Evolutionary conservation across 2,888 invertebrate genomes (phyloP), one percentile per base, ranked within the genome.

Genomic region (Cryptocephalus moraei): DNA sequence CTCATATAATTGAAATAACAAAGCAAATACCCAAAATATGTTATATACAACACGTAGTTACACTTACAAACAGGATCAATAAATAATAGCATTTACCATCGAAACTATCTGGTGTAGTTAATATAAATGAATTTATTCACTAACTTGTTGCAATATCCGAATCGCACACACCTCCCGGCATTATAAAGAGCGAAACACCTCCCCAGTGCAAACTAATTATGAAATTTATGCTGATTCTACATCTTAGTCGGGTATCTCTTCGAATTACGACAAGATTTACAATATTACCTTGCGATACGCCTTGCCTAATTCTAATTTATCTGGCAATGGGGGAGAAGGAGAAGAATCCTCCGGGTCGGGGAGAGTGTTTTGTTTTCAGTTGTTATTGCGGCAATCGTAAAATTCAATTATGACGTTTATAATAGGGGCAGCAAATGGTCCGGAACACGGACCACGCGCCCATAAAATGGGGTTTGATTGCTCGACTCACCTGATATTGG

Each of bases 201-300:
- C 65, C 63, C 65, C 60, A 58, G 62, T 64, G 66, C 58, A 60
- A 61, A 64, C 68, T 69, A 72, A 73, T 72, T 72, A 72, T 70
- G 65, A 71, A 73, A 73, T 73, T 72, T 73, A 73, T 72, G 73
- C 73, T 73, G 73, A 73, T 72, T 72, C 73, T 68, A 68, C 70
- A 69, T 72, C 73, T 73, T 73, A 72, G 68, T 70, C 64, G 63
- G 62, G 63, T 58, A 58, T 60, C 64, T 60, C 65, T 66, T 70
- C 70, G 70, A 71, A 71, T 72, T 70, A 70, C 68, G 67, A 60
- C 69, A 70, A 72, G 72, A 72, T 72, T 72, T 72, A 72, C 70
- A 69, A 70, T 71, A 72, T 70, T 71, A 70, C 71, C 71, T 69
- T 68, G n/a, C 22, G 68, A 69, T 68, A 69, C 69, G 69, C 68